Evolutionary conservation across 2,888 invertebrate species (phyloP), one percentile per base, ranked within the genome.

Genomic region (Sinodicranocentrus sp.): DNA sequence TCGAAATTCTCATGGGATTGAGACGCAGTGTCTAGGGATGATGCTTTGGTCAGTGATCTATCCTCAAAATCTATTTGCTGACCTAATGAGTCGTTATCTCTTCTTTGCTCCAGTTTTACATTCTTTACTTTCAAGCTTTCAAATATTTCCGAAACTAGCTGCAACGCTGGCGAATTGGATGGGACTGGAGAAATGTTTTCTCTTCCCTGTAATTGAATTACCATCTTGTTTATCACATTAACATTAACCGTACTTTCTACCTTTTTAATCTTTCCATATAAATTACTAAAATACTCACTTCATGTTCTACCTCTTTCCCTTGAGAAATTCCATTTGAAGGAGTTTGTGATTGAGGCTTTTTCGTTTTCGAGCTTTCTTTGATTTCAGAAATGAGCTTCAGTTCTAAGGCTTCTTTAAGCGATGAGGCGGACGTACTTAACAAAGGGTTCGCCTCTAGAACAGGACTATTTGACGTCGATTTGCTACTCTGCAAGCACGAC

Each of bases 91-190:
- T 79, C 80, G 39, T 57, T 57, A n/a, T 78, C 67, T 73, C 67
- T 76, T 61, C 63, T 80, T 17, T 71, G 71, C n/a, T 86, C 84
- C 57, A 72, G 33, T 57, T 86, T 86, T 13, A 85, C 86, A 59
- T 91, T 91, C 86, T 94, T 94, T 89, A 95, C 91, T 90, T 95
- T 95, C 89, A 96, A 93, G 89, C 94, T 95, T 90, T 96, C 96
- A 68, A 96, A 96, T 73, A 97, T 92, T 91, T 97, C 97, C 15
- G 94, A 95, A 10, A 96, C 94, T 86, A 97, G 92, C 89, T 96
- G 94, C 70, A 95, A 93, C 13, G 95, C 95, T 0, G 96, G 96
- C 90, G 96, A 95, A 87, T 92, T 90, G 84, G 86, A 93, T 92
- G 91, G 89, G 1, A 89, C 89, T 1, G 90, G 88, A 5, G 82